phyloP scores from a whole-genome alignment of 2,888 invertebrate genomes.

The Desoria tigrina region DNA sequence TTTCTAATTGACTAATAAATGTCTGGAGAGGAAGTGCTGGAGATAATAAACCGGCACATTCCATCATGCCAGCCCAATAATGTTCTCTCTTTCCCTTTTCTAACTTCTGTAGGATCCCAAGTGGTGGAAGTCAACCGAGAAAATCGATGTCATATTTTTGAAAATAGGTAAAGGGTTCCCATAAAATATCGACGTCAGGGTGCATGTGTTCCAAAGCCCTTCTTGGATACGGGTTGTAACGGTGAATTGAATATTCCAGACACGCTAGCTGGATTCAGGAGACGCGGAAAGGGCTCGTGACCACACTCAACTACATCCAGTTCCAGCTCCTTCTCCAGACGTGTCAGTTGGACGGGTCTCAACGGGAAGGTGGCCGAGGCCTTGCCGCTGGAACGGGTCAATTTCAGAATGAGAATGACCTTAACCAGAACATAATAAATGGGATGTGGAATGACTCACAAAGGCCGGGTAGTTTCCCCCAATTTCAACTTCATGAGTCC shows the following conservation, averaged over 20 bases:
- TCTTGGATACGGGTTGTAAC: not conserved
- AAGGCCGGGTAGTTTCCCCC: not conserved
- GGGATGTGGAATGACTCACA: not conserved
- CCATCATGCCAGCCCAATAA: not conserved
- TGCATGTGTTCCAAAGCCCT: not conserved
- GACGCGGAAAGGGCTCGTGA: constrained; percentile 35
- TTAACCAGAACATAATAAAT: constrained; percentile 5
- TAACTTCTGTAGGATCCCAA: constrained; percentile 31
- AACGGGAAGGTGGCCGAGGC: not conserved
- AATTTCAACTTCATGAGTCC: not conserved
- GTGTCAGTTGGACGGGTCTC: constrained; percentile 31
- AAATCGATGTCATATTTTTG: constrained; percentile 38
- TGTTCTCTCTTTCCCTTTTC: not conserved
- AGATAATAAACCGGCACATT: not conserved
- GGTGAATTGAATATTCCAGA: constrained; percentile 23
- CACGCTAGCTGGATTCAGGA: constrained; percentile 46
- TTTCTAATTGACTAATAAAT: not conserved
- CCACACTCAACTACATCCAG: constrained; percentile 44
- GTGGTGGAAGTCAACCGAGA: constrained; percentile 42
- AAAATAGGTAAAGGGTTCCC: constrained; percentile 38
- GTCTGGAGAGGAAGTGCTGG: not conserved
- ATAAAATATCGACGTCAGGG: not conserved
- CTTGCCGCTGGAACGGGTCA: not conserved
- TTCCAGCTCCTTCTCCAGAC: constrained; percentile 48
- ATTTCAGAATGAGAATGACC: constrained; percentile 12